Percentiles rank a stretch among this genome's conserved stretches.
Evolutionary conservation across 2,797 vertebrate genomes (phyloP).

Genomic region (Gobionotothen gibberifrons): DNA sequence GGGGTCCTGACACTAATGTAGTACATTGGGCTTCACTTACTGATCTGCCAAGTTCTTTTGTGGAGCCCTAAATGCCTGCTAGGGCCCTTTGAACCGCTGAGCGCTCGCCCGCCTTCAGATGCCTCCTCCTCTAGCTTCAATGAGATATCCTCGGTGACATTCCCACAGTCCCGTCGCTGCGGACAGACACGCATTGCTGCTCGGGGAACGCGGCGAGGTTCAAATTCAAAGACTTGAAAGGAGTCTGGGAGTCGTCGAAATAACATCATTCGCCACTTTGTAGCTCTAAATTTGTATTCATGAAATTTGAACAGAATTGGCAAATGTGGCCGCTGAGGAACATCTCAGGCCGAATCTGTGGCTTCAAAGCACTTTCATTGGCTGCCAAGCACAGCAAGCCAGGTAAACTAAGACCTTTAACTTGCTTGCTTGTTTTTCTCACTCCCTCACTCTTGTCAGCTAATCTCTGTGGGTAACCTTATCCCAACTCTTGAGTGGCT

Average conservation of each 20-base stretch:
- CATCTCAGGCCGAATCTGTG: conserved; percentile 45
- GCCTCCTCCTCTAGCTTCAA: conserved; percentile 72
- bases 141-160: conserved; percentile 76
- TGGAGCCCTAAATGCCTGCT: conserved; percentile 83
- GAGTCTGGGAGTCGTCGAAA: conserved; percentile 38
- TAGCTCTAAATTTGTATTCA: conserved; percentile 30
- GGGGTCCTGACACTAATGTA: conserved; percentile 87
- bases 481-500: conserved; percentile 69
- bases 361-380: conserved; percentile 67
- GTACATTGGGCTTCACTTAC: conserved; percentile 86
- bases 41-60: conserved; percentile 88
- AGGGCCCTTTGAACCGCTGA: conserved; percentile 85
- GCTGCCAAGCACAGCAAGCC: conserved; percentile 64
- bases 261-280: conserved; percentile 44
- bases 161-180: conserved; percentile 76
- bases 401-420: conserved; percentile 81
- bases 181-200: conserved; percentile 72
- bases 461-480: conserved; percentile 82
- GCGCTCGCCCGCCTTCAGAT: conserved; percentile 73
- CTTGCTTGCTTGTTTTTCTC: conserved; percentile 76
- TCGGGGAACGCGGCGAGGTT: conserved; percentile 56
- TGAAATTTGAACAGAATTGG: conserved; percentile 35
- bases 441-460: conserved; percentile 74
- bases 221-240: conserved; percentile 72
- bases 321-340: conserved; percentile 23